Evolutionary conservation across 2,797 vertebrate species (phyloP), one percentile per base, ranked within the genome.

Genomic region (Spea hammondii): DNA sequence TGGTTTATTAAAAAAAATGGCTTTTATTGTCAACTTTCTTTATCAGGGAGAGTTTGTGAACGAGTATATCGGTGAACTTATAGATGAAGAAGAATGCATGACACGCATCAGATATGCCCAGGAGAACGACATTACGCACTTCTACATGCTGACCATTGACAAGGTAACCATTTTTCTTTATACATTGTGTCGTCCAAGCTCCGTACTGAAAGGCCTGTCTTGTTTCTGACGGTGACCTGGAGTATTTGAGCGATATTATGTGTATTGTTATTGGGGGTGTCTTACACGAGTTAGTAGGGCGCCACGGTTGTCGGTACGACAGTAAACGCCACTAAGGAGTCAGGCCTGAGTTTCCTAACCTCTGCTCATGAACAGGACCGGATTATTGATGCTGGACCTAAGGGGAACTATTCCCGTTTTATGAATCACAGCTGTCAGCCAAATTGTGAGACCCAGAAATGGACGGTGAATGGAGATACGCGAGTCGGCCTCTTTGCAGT

Each of bases 371-470:
- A 80, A 9, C 77, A 99, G 97, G 97, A 99, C 85, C 95, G 98
- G 0, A 97, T 99, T 78, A 99, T 99, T 0, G 98, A 99, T 2
- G 98, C 98, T 0, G 98, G 97, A 12, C 97, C 97, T 32, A 99
- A 99, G 88, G 98, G 98, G 64, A 99, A 99, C 91, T 98, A 96
- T 80, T 99, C 96, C 4, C 93, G 97, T 73, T 99, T 99, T 85
- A 99, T 99, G 98, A 99, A 99, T 84, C 98, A 99, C 92, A 99
- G 98, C 94, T 99, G 98, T 84, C 95, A 99, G 87, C 98, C 98
- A 85, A 99, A 99, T 91, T 98, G 97, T 57, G 98, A 99, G 86
- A 99, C 97, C 0, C 95, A 99, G 65, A 99, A 99, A 86, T 99
- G 98, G 98, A 98, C 97, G 0, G 98, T 99, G 70, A 95, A 99